A percentile compares a stretch with the other conserved stretches of the same genome.
These are phyloP conservation scores for Labeo catla DNA, from an alignment of 2,113 vertebrate genomes.

Conservation along the genomic window DNA sequence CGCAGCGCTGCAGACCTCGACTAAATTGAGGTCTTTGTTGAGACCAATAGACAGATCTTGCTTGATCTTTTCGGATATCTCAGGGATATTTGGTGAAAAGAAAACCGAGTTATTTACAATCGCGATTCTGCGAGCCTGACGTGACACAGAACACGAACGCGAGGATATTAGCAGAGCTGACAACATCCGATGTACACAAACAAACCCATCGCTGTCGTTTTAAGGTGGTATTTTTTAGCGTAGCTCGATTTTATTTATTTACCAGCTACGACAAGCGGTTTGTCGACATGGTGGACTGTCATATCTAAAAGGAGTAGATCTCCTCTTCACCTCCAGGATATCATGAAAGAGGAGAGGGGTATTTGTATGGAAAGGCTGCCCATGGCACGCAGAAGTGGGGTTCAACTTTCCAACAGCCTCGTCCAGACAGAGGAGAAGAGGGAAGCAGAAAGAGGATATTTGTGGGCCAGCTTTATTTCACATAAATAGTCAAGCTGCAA, in stretches of 20 bases:
- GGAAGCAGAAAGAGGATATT: constrained; percentile 58
- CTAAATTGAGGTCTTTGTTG: constrained; percentile 62
- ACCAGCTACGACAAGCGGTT: not conserved
- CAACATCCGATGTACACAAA: constrained; percentile 71
- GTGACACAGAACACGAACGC: not conserved
- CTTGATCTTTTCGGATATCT: constrained; percentile 10
- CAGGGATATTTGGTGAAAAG: not conserved
- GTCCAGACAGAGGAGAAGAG: constrained; percentile 66
- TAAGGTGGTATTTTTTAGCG: constrained; percentile 69
- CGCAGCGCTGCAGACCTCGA: constrained; percentile 47
- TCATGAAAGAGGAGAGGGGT: constrained; percentile 77
- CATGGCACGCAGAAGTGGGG: constrained; percentile 74
- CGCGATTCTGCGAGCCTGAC: not conserved
- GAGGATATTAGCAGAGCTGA: constrained; percentile 41
- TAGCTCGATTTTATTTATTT: not conserved
- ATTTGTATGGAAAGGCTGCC: constrained; percentile 73
- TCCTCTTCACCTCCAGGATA: constrained; percentile 54
- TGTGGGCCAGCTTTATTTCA: constrained; percentile 53
- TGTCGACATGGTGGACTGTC: constrained; percentile 51
- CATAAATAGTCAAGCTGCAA: constrained; percentile 58
- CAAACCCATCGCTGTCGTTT: constrained; percentile 69
- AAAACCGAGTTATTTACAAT: not conserved
- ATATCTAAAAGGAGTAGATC: constrained; percentile 56
- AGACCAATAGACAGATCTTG: constrained; percentile 37
- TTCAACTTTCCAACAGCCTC: constrained; percentile 70